A percentile compares a stretch with the other conserved stretches of the same genome.
Evolutionary conservation across 2,888 invertebrate species (phyloP).

Genomic region (Emmelina monodactyla): DNA sequence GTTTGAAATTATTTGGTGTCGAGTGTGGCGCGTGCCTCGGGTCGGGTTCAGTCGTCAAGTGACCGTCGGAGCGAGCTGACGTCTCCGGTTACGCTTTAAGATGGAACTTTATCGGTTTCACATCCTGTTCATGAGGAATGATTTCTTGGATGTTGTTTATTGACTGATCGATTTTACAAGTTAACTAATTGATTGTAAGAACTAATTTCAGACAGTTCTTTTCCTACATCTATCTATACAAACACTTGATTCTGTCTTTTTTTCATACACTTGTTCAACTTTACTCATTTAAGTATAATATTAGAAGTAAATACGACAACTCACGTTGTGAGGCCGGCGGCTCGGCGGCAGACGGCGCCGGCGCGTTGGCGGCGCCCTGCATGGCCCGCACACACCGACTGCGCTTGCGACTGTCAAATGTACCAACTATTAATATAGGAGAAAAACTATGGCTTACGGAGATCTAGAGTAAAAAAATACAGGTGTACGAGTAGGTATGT

Average conservation of each 20-base stretch:
- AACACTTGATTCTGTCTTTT: too few relatives aligned
- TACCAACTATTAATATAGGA: neutral
- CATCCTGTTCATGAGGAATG: slow-evolving; percentile 19
- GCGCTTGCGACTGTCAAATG: slow-evolving; percentile 33
- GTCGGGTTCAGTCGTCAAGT: slow-evolving; percentile 18
- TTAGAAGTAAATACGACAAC: slow-evolving; percentile 19
- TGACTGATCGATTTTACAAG: neutral
- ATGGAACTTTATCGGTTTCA: slow-evolving; percentile 16
- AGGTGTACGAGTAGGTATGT: too few relatives aligned
- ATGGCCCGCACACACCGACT: slow-evolving; percentile 53
- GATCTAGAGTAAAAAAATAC: too few relatives aligned
- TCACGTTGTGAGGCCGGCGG: slow-evolving; percentile 48
- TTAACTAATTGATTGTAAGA: too few relatives aligned
- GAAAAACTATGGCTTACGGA: too few relatives aligned
- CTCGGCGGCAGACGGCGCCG: slow-evolving; percentile 55
- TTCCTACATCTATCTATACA: too few relatives aligned
- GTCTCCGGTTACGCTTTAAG: slow-evolving; percentile 17
- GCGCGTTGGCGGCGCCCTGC: slow-evolving; percentile 53
- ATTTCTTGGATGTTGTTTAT: slow-evolving; percentile 1
- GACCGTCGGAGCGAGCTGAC: slow-evolving; percentile 21
- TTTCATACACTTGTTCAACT: neutral
- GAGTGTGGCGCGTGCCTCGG: slow-evolving; percentile 35
- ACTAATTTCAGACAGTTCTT: too few relatives aligned
- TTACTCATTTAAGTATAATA: neutral
- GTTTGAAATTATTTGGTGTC: slow-evolving; percentile 31